Evolutionary conservation across 2,888 invertebrate genomes (phyloP).

Genomic region (Morpho deidamia): DNA sequence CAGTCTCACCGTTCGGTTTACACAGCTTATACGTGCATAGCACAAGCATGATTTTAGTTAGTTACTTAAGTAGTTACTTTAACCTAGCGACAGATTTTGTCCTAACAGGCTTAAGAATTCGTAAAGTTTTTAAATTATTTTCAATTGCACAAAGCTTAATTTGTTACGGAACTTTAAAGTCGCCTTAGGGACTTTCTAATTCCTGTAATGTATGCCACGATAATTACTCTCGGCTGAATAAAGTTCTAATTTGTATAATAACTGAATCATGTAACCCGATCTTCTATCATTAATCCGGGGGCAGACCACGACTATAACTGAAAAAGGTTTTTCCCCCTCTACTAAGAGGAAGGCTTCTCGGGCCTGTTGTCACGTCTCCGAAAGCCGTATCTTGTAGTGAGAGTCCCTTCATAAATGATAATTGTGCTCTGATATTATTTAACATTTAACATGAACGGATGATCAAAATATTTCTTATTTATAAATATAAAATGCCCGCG

Average conservation of each 20-base stretch:
- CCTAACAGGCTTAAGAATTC: too few species aligned
- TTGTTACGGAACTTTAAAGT: not conserved
- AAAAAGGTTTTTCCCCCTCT: constrained; percentile 34
- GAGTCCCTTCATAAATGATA: constrained; percentile 32
- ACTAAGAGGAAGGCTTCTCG: constrained; percentile 30
- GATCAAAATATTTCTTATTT: too few species aligned
- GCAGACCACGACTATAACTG: constrained; percentile 50
- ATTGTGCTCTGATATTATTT: constrained; percentile 26
- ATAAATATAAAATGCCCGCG: too few species aligned
- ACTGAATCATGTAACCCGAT: constrained; percentile 48
- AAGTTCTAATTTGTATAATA: constrained; percentile 28
- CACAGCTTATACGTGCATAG: too few species aligned
- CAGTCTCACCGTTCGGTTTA: too few species aligned
- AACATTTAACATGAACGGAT: constrained; percentile 5
- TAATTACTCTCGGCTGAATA: constrained; percentile 21
- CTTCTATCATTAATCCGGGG: constrained; percentile 48
- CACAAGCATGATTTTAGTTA: too few species aligned
- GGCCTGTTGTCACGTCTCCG: constrained; percentile 44
- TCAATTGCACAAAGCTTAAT: too few species aligned
- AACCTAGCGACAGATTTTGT: too few species aligned
- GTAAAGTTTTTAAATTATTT: too few species aligned
- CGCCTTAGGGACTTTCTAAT: not conserved
- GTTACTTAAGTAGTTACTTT: too few species aligned
- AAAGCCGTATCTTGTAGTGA: constrained; percentile 31
- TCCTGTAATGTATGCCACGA: constrained; percentile 11